These are phyloP conservation scores for Sternotherus odoratus DNA, from an alignment of 2,797 vertebrate species.

Conservation along the genomic window DNA sequence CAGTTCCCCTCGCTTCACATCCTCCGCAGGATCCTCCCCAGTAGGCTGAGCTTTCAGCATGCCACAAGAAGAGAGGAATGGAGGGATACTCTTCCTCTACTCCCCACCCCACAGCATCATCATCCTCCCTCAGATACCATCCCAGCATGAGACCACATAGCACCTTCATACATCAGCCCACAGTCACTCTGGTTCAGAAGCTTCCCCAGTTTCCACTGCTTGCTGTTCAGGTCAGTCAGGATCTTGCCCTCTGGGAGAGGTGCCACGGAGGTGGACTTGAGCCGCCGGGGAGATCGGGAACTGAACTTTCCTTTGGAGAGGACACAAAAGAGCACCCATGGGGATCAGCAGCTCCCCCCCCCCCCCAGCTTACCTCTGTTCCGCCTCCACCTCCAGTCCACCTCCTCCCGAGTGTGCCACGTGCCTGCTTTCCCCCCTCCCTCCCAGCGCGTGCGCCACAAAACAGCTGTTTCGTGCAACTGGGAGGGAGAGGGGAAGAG, in stretches of 20 bases:
- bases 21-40: background rate
- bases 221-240: slow-evolving; percentile 84
- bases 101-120: background rate
- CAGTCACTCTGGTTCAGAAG: slow-evolving; percentile 78
- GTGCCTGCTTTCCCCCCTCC: too few relatives aligned
- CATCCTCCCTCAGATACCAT: background rate
- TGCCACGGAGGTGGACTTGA: background rate
- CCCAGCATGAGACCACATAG: background rate
- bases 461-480: too few relatives aligned
- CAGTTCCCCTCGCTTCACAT: too few relatives aligned
- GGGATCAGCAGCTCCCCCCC: too few relatives aligned
- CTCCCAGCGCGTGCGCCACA: too few relatives aligned
- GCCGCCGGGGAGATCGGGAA: slow-evolving; percentile 41
- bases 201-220: slow-evolving; percentile 83
- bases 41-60: background rate
- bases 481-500: background rate
- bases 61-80: background rate
- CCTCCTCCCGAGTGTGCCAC: too few relatives aligned
- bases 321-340: background rate
- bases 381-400: too few relatives aligned
- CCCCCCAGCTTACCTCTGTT: too few relatives aligned
- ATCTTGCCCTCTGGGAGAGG: slow-evolving; percentile 80
- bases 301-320: background rate
- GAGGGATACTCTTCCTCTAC: too few relatives aligned
- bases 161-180: slow-evolving; percentile 90